These are phyloP conservation scores for Camelus bactrianus DNA, from an alignment of 2,113 vertebrate species.

Conservation along the genomic window DNA sequence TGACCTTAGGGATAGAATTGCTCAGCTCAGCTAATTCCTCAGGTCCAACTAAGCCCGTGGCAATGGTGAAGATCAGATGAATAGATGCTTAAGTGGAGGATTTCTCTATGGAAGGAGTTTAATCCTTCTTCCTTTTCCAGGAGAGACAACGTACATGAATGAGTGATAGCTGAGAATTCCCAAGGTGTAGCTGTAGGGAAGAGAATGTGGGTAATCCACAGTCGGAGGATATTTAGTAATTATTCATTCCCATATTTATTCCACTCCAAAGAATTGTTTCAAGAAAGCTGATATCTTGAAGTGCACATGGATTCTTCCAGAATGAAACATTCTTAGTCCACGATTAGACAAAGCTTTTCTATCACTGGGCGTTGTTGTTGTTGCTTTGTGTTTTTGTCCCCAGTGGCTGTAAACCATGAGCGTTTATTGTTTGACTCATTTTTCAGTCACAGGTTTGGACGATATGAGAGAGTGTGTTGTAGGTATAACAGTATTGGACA, in stretches of 20 bases:
- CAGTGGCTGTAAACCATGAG: neutral
- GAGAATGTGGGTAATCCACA: neutral
- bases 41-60: neutral
- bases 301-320: neutral
- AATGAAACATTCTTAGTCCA: neutral
- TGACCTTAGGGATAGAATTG: neutral
- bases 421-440: neutral
- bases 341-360: neutral
- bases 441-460: neutral
- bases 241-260: neutral
- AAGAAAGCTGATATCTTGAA: neutral
- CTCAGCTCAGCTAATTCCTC: neutral
- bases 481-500: neutral
- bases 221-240: neutral
- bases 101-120: neutral
- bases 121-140: neutral
- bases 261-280: neutral
- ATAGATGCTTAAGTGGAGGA: neutral
- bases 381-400: neutral
- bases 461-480: neutral
- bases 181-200: neutral
- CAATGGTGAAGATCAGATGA: neutral
- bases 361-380: neutral
- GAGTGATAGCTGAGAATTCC: neutral
- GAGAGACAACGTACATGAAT: neutral